Evolutionary conservation across 2,797 vertebrate genomes (phyloP).

Genomic region (Ctenopoma kingsleyae): DNA sequence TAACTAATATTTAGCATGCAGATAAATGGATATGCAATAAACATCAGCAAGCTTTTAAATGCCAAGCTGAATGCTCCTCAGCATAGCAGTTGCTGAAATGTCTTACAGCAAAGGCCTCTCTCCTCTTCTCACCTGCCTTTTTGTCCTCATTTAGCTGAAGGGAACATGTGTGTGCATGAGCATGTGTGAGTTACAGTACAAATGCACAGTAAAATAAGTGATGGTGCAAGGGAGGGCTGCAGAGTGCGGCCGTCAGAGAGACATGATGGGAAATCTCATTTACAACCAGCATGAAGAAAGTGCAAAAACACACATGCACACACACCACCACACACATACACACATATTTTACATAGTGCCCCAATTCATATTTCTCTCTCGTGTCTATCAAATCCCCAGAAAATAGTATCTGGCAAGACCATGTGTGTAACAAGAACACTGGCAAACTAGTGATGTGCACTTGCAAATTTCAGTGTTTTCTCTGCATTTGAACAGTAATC

Average conservation of each 20-base stretch:
- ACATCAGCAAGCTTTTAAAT: constrained; percentile 53
- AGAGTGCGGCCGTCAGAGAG: constrained; percentile 47
- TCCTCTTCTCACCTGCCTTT: constrained; percentile 27
- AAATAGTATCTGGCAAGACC: constrained; percentile 65
- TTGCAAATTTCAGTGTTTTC: constrained; percentile 32
- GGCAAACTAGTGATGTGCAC: constrained; percentile 41
- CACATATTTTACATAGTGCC: constrained; percentile 47
- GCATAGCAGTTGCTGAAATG: constrained; percentile 44
- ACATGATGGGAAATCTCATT: constrained; percentile 77
- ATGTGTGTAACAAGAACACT: constrained; percentile 50
- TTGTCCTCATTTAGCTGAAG: constrained; percentile 54
- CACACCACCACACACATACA: constrained; percentile 17
- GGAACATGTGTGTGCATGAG: constrained; percentile 29
- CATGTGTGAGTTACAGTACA: constrained; percentile 18
- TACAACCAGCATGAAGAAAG: constrained; percentile 65
- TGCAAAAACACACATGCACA: constrained; percentile 18
- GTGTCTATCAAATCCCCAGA: constrained; percentile 64
- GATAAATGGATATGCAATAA: constrained; percentile 33
- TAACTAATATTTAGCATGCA: constrained; percentile 13
- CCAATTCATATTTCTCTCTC: constrained; percentile 53
- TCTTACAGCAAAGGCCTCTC: constrained; percentile 43
- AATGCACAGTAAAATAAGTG: constrained; percentile 32
- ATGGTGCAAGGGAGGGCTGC: constrained; percentile 8
- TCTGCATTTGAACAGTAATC: constrained; percentile 46
- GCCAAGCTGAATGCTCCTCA: constrained; percentile 47